A percentile compares a stretch with the other conserved stretches of the same genome.
phyloP scores from a whole-genome alignment of 1,140 invertebrate species.

The Telenomus remus region DNA sequence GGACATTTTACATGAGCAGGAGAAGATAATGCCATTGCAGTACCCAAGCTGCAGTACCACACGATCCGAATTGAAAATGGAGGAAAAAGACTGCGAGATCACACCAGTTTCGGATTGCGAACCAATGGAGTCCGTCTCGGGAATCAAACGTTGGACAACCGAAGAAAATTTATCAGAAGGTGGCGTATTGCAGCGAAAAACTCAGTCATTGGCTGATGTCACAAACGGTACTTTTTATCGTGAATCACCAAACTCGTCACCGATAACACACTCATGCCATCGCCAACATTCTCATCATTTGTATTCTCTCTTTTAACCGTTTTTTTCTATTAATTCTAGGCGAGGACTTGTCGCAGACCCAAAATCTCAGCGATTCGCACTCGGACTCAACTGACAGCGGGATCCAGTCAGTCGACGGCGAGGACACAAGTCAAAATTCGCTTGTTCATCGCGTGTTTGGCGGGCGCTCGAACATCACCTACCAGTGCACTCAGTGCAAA shows the following conservation, averaged over 20 bases:
- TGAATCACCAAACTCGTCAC: too few relatives aligned
- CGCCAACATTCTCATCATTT: not conserved
- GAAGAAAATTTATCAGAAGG: conserved; percentile 73
- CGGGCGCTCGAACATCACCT: conserved; percentile 83
- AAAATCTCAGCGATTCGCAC: conserved; percentile 70
- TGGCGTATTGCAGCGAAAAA: conserved; percentile 66
- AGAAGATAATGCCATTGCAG: conserved; percentile 69
- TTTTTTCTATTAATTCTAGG: conserved; percentile 53
- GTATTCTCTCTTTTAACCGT: not conserved
- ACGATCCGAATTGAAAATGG: conserved; percentile 56
- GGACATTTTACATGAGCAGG: conserved; percentile 83
- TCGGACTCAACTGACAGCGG: conserved; percentile 75
- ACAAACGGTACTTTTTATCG: conserved; percentile 62
- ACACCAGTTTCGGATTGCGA: conserved; percentile 38
- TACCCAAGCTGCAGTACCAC: conserved; percentile 46
- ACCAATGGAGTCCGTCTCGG: conserved; percentile 36
- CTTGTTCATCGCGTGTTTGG: conserved; percentile 84
- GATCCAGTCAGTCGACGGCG: conserved; percentile 73
- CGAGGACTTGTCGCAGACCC: conserved; percentile 65
- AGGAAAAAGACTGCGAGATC: conserved; percentile 60
- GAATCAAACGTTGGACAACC: conserved; percentile 71
- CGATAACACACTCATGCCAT: not conserved
- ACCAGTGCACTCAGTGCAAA: conserved; percentile 82
- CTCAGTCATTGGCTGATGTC: conserved; percentile 72
- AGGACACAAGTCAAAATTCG: conserved; percentile 64